phyloP scores from a whole-genome alignment of 1,140 invertebrate genomes.

The Drosophila pseudoobscura region DNA sequence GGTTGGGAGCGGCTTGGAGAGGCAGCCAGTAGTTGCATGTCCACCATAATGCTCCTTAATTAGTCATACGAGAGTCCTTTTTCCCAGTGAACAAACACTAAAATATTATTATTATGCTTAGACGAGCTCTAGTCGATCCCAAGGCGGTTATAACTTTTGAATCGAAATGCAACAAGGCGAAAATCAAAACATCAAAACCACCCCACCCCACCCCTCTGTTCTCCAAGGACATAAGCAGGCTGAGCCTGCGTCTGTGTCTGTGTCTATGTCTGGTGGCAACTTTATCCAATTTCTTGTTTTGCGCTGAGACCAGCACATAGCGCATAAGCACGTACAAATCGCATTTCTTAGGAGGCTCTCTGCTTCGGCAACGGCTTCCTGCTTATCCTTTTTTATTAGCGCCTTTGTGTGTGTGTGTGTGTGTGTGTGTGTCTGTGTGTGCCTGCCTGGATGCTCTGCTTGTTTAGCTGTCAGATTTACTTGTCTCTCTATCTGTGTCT shows the following conservation, averaged over 20 bases:
- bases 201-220: neutral
- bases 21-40: no score
- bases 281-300: slow-evolving; percentile 77
- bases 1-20: no score
- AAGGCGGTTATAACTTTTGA: slow-evolving; percentile 7
- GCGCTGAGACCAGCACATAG: slow-evolving; percentile 75
- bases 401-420: slow-evolving; percentile 5
- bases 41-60: slow-evolving; percentile 35
- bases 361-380: slow-evolving; percentile 14
- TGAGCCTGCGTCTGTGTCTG: no score
- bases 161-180: slow-evolving; percentile 40
- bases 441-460: slow-evolving; percentile 53
- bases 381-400: slow-evolving; percentile 70
- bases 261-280: slow-evolving; percentile 39
- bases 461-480: slow-evolving; percentile 80
- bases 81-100: neutral
- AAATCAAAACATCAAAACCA: slow-evolving; percentile 74
- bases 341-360: slow-evolving; percentile 75
- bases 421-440: slow-evolving; percentile 13
- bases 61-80: slow-evolving; percentile 18
- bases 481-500: slow-evolving; percentile 50
- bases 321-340: slow-evolving; percentile 81
- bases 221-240: no score
- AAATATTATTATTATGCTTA: neutral
- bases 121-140: slow-evolving; percentile 2